Evolutionary conservation across 2,797 vertebrate genomes (phyloP).

Genomic region (Allobates femoralis): DNA sequence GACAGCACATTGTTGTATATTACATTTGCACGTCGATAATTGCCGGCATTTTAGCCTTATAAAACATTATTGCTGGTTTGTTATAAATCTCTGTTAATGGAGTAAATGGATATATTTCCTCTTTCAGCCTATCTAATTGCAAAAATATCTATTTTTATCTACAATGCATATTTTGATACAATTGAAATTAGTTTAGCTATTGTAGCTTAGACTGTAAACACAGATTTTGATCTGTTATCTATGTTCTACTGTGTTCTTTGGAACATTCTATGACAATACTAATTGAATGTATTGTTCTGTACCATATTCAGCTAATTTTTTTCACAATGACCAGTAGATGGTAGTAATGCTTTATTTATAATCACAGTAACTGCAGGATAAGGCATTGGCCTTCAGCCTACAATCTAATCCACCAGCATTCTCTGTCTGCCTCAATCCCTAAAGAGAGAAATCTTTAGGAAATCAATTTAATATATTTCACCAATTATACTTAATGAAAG

Average conservation of each 20-base stretch:
- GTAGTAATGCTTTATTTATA: slow-evolving; percentile 31
- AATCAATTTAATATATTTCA: not conserved
- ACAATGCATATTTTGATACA: not conserved
- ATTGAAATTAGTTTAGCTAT: not conserved
- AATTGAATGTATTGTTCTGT: not conserved
- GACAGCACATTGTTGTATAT: not conserved
- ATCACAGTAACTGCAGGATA: slow-evolving; percentile 28
- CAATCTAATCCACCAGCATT: too few species aligned
- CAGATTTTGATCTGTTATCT: not conserved
- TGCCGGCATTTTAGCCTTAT: not conserved
- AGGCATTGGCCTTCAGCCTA: not conserved
- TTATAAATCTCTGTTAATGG: not conserved
- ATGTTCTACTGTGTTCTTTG: not conserved
- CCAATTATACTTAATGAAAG: not conserved
- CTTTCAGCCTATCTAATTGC: not conserved
- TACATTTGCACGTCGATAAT: not conserved
- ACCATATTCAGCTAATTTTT: not conserved
- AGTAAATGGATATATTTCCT: not conserved
- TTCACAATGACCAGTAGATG: slow-evolving; percentile 35
- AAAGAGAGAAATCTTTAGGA: not conserved
- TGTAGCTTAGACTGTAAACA: not conserved
- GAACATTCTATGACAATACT: not conserved
- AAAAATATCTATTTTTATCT: not conserved
- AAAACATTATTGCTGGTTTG: not conserved
- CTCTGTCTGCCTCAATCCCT: not conserved